These are phyloP conservation scores for Orchesella flavescens DNA, from an alignment of 2,888 invertebrate species.

Conservation along the genomic window DNA sequence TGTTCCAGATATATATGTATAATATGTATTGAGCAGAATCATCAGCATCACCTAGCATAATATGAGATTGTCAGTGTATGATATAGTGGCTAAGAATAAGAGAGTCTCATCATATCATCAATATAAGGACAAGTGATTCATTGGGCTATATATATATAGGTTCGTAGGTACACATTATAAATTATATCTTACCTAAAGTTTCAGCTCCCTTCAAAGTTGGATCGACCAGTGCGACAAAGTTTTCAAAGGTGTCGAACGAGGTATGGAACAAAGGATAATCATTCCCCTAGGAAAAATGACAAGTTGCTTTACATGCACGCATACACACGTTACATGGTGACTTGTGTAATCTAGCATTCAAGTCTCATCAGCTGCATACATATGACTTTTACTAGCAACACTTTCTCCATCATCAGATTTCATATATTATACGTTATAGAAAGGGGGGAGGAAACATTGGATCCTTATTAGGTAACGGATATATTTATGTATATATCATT, in stretches of 20 bases:
- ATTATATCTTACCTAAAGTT: conserved; percentile 70
- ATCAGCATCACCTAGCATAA: too few relatives aligned
- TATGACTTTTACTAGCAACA: background rate
- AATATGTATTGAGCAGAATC: too few relatives aligned
- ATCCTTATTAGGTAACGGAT: too few relatives aligned
- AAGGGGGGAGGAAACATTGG: too few relatives aligned
- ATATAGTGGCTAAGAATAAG: too few relatives aligned
- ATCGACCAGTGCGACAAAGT: conserved; percentile 70
- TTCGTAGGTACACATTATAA: conserved; percentile 3
- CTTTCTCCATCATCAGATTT: conserved; percentile 9
- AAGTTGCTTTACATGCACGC: conserved; percentile 54
- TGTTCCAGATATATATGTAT: too few relatives aligned
- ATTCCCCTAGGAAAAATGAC: conserved; percentile 66
- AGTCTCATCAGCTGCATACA: conserved; percentile 30
- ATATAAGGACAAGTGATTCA: too few relatives aligned
- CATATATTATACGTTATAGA: background rate
- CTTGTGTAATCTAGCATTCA: conserved; percentile 41
- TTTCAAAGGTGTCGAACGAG: conserved; percentile 71
- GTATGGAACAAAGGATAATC: conserved; percentile 71
- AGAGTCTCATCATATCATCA: too few relatives aligned
- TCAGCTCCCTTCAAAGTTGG: conserved; percentile 69
- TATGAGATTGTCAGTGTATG: too few relatives aligned
- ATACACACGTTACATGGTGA: conserved; percentile 8
- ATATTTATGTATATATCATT: too few relatives aligned
- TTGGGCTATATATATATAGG: background rate